Percentiles rank a stretch among this genome's conserved stretches.
Conservation (phyloP, 1,140 invertebrate species). For the Dermatophagoides farinae region DNA sequence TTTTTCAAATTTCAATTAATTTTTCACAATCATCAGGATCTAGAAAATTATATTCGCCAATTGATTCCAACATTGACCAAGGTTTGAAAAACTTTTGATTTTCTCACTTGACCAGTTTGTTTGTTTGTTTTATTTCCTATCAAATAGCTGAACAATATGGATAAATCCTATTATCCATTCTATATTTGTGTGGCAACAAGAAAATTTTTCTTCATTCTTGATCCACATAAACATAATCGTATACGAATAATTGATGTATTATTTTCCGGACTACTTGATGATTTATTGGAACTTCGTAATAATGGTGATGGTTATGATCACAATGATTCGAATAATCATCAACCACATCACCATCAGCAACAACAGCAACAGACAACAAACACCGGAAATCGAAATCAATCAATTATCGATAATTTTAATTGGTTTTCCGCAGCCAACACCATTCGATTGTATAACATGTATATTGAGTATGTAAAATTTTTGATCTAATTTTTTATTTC, state of each 20-base stretch:
- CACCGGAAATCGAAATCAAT: constrained; percentile 37
- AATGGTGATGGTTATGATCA: neutral
- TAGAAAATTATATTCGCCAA: constrained; percentile 85
- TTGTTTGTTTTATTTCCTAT: constrained; percentile 6
- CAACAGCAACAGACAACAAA: no score
- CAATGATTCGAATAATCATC: no score
- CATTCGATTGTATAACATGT: constrained; percentile 71
- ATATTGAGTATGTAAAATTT: constrained; percentile 42
- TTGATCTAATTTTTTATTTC: neutral
- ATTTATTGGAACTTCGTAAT: constrained; percentile 50
- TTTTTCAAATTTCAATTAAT: neutral
- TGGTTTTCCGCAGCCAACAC: constrained; percentile 86
- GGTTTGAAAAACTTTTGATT: constrained; percentile 17
- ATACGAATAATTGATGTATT: constrained; percentile 78
- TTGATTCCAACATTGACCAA: constrained; percentile 73
- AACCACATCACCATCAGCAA: no score
- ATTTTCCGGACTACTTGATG: constrained; percentile 72
- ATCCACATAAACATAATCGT: constrained; percentile 61
- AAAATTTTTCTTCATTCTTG: constrained; percentile 88
- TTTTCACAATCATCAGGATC: constrained; percentile 38
- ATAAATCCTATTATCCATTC: constrained; percentile 83
- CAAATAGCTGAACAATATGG: constrained; percentile 55
- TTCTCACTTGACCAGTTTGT: constrained; percentile 1
- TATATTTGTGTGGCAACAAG: constrained; percentile 85
- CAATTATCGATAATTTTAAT: constrained; percentile 66